A percentile compares a stretch with the other conserved stretches of the same genome.
These are phyloP conservation scores for Heliothis peltigera DNA, from an alignment of 2,888 invertebrate species.

Conservation along the genomic window DNA sequence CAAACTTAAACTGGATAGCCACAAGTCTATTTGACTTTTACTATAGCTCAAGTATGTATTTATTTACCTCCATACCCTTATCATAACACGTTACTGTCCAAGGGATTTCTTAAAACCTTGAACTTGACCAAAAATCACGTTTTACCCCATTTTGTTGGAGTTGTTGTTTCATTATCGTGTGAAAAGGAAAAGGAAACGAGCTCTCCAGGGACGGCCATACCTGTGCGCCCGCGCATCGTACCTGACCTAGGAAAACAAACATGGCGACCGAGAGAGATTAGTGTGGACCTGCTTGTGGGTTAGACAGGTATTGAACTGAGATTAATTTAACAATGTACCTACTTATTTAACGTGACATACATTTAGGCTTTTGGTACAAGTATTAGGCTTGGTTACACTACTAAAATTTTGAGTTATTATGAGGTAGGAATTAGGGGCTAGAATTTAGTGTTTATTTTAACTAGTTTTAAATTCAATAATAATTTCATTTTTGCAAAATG, in stretches of 20 bases:
- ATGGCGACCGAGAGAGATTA: slow-evolving; percentile 66
- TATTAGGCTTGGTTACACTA: neutral
- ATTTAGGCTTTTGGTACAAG: neutral
- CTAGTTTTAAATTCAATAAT: no score
- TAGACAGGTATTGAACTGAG: neutral
- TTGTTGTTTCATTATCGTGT: slow-evolving; percentile 84
- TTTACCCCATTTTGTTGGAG: slow-evolving; percentile 58
- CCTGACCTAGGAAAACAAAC: slow-evolving; percentile 89
- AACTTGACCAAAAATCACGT: slow-evolving; percentile 70
- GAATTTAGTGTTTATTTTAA: no score
- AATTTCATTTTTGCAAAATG: no score
- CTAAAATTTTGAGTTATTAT: neutral
- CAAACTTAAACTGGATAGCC: slow-evolving; percentile 4
- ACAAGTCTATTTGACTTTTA: slow-evolving; percentile 29
- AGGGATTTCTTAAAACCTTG: slow-evolving; percentile 52
- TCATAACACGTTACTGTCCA: slow-evolving; percentile 51
- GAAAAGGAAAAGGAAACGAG: slow-evolving; percentile 82
- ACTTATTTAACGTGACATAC: neutral
- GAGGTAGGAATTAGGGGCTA: no score
- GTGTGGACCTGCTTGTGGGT: slow-evolving; percentile 65
- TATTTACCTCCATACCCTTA: slow-evolving; percentile 51
- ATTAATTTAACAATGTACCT: neutral
- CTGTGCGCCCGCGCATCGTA: slow-evolving; percentile 83
- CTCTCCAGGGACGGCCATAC: slow-evolving; percentile 77
- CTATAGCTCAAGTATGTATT: slow-evolving; percentile 46